Evolutionary conservation across 2,888 invertebrate species (phyloP), one percentile per base, ranked within the genome.

Genomic region (Oeneis ivallda): DNA sequence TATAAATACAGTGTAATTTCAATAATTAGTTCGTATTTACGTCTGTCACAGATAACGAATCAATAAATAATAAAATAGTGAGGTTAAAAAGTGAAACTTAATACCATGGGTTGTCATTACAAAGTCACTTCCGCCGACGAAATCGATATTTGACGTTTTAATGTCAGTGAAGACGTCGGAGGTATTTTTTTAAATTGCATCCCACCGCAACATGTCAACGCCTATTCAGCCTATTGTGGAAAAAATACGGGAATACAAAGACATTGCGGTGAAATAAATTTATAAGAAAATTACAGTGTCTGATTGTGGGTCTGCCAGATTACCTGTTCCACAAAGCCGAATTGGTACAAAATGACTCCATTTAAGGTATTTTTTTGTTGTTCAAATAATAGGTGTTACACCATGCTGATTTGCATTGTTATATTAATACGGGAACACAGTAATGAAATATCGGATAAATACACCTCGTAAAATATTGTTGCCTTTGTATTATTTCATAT

Each of bases 1-100:
- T 87, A 90, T 90, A 88, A 89, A 89, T 89, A 89, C 85, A 80
- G 83, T 89, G 87, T 85, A 87, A 86, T 88, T 89, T 85, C 84
- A 88, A 83, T 89, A 87, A 89, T 90, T 86, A 89, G 80, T 79
- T 80, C 79, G 81, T 83, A 86, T 81, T 82, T 79, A 82, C 85
- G 89, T 89, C 90, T 88, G 85, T 87, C 88, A 87, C 89, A 88
- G 88, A 89, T 91, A 89, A 83, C 77, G 75, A 79, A 77, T 82
- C 80, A 81, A 83, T 83, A 82, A 50, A 76, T 76, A 75, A 76
- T 76, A 75, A 37, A 75, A 73, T 73, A 63, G 54, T 77, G 66
- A 71, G 72, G 72, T 75, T 70, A 70, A 72, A 81, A 83, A 85
- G 85, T 83, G 85, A 85, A 87, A 87, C 83, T 84, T 77, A 81